Base-by-base conservation (phyloP, 2,888 invertebrate species). In the Brassicogethes aeneus region DNA sequence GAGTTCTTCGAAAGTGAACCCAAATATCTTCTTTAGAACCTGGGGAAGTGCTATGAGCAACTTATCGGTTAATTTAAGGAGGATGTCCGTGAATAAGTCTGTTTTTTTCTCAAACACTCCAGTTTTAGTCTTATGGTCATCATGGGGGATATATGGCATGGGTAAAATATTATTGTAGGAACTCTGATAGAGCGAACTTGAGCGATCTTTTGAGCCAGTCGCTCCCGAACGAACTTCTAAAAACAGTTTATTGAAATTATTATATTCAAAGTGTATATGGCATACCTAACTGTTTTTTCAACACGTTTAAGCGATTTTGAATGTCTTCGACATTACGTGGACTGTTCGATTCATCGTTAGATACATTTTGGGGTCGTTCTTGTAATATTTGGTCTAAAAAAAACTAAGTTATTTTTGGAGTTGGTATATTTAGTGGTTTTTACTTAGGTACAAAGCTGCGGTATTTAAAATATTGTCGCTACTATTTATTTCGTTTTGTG, bases 231-330 rank as follows among this genome's bases (percentile, higher is more conserved):
- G 14, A 12, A 12, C 16, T 37, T 39, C 30, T 37, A 42, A 42
- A 13, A 36, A 32, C 15, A 41, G 30, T 16, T 33, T 33, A 34
- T 37, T 42, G 38, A 16, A 10, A 34, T 30, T 16, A 12, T 15
- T 8, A 33, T 8, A 31, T 40, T 40, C 12, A 17, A 37, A 30
- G 29, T 32, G 23, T 16, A 16, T 36, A 31, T 41, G 46, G 51
- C 57, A 48, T 59, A 64, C 64, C 62, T 60, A 65, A 62, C 60
- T 63, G 58, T 37, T 56, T 50, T 50, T 57, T 61, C 41, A 62
- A 41, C 12, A 46, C 37, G 14, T 55, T 42, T 8, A 64, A 51
- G 46, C 45, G 52, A 8, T 48, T 36, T 38, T 55, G 54, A 14
- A 59, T 43, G n/a, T 56, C 50, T 32, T 32, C 32, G 3, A 32